Evolutionary conservation across 2,888 invertebrate genomes (phyloP), one percentile per base, ranked within the genome.

Genomic region (Eledone cirrhosa): DNA sequence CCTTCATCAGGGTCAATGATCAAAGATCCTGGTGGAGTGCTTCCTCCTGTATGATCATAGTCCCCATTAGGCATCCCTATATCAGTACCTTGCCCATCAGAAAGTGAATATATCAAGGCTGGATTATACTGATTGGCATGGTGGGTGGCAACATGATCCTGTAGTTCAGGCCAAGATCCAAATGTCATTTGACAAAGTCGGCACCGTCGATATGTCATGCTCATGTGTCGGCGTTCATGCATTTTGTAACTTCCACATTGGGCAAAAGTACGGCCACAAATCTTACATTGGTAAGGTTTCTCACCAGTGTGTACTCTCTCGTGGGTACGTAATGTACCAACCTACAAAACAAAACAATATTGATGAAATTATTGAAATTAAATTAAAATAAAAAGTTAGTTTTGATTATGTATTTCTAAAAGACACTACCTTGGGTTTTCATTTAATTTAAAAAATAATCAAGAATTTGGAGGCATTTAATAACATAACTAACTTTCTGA

Each of bases 171-270:
- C 79, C 86, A 85, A 22, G 81, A 82, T 53, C 83, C 80, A 80
- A 87, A 88, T 75, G 85, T 87, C 13, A 86, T 85, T 33, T 85
- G 86, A 79, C 88, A 88, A 13, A 87, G 81, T 29, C 86, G 86
- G 81, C 87, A 88, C 77, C 86, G 83, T 80, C 88, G 87, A 41
- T 86, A 82, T 83, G 86, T 82, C 80, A 87, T 87, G 53, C 86
- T 84, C 79, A 87, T 85, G 79, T 88, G 88, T 8, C 88, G 83
- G 16, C 87, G 80, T 80, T 88, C 88, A 80, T 88, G 88, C 87
- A 88, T 88, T 24, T 87, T 83, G 81, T 84, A 87, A 78, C 87
- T 87, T 11, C 88, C 88, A 77, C 86, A 86, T 82, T 88, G 88
- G 14, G 88, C 87, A 80, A 88, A 88, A 11, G 87, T 87, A 48